phyloP scores from a whole-genome alignment of 2,797 vertebrate genomes.

The Catamblyrhynchus diadema region DNA sequence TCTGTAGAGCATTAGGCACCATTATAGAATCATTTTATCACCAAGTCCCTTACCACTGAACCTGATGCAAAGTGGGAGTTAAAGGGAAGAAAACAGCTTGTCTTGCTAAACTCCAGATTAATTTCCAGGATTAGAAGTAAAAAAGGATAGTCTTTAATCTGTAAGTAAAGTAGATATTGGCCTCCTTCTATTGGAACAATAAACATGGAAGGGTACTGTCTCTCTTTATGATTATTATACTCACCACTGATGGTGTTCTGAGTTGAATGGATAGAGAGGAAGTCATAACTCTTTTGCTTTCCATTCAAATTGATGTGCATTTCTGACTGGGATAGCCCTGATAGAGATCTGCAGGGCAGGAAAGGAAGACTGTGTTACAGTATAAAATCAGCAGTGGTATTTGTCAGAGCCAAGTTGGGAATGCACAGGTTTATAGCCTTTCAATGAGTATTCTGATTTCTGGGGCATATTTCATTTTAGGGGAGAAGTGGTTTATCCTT shows the following conservation, averaged over 20 bases:
- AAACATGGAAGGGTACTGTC: neutral
- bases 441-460: neutral
- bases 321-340: constrained; percentile 69
- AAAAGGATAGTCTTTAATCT: neutral
- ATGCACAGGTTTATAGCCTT: neutral
- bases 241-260: constrained; percentile 57
- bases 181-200: neutral
- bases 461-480: neutral
- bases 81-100: neutral
- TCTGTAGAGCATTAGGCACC: neutral
- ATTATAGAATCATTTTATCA: neutral
- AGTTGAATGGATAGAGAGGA: constrained; percentile 52
- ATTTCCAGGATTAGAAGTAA: neutral
- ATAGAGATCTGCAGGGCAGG: constrained; percentile 66
- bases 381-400: neutral
- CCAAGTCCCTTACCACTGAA: neutral
- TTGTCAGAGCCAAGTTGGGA: neutral
- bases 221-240: neutral
- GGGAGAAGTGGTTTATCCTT: neutral
- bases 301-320: constrained; percentile 22
- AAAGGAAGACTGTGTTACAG: neutral
- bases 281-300: constrained; percentile 57
- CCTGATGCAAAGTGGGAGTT: neutral
- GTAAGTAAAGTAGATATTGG: neutral
- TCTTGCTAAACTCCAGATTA: neutral